Conservation (phyloP, 1,140 invertebrate genomes). For the Drosophila dunni region DNA sequence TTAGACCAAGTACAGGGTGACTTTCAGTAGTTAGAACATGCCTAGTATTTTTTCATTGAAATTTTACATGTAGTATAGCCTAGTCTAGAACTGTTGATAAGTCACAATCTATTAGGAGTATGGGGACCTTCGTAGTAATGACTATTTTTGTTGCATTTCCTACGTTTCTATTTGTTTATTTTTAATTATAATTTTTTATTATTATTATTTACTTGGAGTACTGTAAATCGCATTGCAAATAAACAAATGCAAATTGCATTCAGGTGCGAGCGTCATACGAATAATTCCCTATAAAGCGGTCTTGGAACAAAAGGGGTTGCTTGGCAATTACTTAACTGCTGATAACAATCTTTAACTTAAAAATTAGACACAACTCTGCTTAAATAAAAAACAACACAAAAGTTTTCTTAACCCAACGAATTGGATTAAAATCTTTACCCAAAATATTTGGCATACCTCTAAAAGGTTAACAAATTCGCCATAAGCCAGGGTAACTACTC, state of each 20-base stretch:
- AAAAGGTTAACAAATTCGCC: background rate
- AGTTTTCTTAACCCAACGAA: no score
- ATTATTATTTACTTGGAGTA: conserved; percentile 2
- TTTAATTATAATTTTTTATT: background rate
- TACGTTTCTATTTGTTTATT: background rate
- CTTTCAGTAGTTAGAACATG: no score
- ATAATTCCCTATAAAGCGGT: conserved; percentile 1
- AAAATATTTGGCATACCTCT: no score
- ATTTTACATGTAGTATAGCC: background rate
- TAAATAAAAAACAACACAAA: background rate
- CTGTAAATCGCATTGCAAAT: conserved; percentile 28
- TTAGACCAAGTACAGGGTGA: no score
- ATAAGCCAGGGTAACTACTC: conserved; percentile 16
- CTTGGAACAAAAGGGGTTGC: background rate
- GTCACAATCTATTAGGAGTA: background rate
- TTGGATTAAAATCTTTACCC: no score
- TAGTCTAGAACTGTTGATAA: background rate
- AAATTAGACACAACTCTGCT: background rate
- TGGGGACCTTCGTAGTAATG: background rate
- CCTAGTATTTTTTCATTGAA: conserved; percentile 7
- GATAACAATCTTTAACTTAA: background rate
- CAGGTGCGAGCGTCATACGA: background rate
- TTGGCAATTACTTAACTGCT: background rate
- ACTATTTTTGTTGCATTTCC: background rate
- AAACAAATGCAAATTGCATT: conserved; percentile 29